These are phyloP conservation scores for Drosophila paranaensis DNA, from an alignment of 2,888 invertebrate species.

Conservation along the genomic window DNA sequence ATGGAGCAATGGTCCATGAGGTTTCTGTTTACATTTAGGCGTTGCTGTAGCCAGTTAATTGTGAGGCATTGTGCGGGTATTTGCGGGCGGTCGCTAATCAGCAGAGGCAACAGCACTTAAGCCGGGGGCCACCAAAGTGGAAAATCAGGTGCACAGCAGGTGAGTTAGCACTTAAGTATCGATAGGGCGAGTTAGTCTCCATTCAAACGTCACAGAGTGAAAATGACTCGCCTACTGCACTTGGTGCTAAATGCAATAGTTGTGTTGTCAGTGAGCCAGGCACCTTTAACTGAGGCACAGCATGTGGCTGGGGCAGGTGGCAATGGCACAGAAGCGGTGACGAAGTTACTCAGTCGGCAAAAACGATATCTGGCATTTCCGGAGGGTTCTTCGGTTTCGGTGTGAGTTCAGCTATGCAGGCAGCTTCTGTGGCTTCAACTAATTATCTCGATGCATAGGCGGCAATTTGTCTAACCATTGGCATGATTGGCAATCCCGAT, in stretches of 20 bases:
- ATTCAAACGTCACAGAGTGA: conserved; percentile 37
- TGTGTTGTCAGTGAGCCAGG: conserved; percentile 12
- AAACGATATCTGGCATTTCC: conserved; percentile 86
- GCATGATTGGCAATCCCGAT: conserved; percentile 86
- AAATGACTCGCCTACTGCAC: conserved; percentile 46
- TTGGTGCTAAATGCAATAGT: conserved; percentile 9
- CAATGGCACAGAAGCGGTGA: conserved; percentile 44
- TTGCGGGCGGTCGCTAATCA: conserved; percentile 62
- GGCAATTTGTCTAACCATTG: conserved; percentile 88
- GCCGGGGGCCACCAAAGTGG: conserved; percentile 40
- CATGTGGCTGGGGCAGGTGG: neutral
- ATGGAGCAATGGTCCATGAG: conserved; percentile 42
- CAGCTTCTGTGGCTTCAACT: conserved; percentile 1
- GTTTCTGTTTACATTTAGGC: conserved; percentile 25
- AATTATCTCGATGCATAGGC: conserved; percentile 76
- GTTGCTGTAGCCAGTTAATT: conserved; percentile 19
- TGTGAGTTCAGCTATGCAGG: conserved; percentile 74
- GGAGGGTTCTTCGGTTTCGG: conserved; percentile 86
- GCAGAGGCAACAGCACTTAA: conserved; percentile 57
- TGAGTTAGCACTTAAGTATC: neutral
- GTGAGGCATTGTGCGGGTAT: conserved; percentile 17
- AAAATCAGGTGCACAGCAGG: neutral
- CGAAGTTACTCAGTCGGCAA: conserved; percentile 71
- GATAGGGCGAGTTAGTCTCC: conserved; percentile 32
- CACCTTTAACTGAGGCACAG: conserved; percentile 2